These are phyloP conservation scores for Nicator chloris DNA, from an alignment of 2,113 vertebrate genomes.

Conservation along the genomic window DNA sequence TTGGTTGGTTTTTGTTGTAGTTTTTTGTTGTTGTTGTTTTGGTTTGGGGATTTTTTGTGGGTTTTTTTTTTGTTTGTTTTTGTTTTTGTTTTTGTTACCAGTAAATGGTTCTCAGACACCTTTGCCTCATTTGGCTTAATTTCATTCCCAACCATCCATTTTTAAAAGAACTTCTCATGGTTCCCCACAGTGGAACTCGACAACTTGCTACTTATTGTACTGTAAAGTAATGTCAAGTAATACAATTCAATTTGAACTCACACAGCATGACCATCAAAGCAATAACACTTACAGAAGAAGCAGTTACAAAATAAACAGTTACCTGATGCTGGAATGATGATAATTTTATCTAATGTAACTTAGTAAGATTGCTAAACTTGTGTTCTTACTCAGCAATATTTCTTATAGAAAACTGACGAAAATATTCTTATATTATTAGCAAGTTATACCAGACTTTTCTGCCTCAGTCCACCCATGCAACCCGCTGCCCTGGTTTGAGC, in stretches of 20 bases:
- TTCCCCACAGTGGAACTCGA: rapidly evolving
- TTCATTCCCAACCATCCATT: background rate
- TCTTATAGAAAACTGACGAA: background rate
- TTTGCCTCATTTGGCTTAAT: background rate
- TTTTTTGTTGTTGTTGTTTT: background rate
- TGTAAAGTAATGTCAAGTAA: background rate
- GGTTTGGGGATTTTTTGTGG: background rate
- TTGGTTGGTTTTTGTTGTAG: background rate
- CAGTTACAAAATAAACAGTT: background rate
- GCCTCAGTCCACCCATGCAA: background rate
- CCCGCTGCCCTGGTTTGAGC: background rate
- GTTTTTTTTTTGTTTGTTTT: too few species aligned
- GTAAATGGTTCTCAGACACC: background rate
- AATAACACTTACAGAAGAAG: background rate
- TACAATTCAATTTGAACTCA: background rate
- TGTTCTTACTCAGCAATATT: background rate
- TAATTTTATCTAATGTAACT: background rate
- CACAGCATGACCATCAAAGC: background rate
- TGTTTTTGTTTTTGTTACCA: background rate
- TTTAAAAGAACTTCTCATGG: rapidly evolving
- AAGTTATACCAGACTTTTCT: background rate
- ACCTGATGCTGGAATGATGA: background rate
- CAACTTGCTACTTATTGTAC: background rate
- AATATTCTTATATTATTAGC: background rate
- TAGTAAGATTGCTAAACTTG: background rate